Evolutionary conservation across 2,888 invertebrate genomes (phyloP).

Genomic region (Chloroclystis v-ata): DNA sequence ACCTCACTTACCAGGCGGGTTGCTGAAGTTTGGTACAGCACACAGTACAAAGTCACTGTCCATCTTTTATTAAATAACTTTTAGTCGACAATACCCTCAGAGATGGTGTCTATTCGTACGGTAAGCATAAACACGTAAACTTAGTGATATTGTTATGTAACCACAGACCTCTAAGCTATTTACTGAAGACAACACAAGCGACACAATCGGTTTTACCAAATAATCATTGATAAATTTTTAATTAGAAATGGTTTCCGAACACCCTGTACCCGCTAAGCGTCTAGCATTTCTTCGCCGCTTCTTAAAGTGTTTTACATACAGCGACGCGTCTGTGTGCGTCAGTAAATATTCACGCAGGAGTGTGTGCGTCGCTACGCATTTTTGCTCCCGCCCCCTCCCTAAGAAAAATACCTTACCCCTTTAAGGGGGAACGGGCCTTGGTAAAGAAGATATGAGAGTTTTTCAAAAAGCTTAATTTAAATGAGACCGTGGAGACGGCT

Average conservation of each 20-base stretch:
- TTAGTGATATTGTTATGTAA: too few relatives aligned
- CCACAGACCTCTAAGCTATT: too few relatives aligned
- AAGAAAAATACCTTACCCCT: slow-evolving; percentile 59
- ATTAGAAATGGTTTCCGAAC: slow-evolving; percentile 30
- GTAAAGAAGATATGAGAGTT: slow-evolving; percentile 77
- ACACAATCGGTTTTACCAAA: too few relatives aligned
- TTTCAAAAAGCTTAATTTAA: slow-evolving; percentile 78
- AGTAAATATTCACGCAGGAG: slow-evolving; percentile 71
- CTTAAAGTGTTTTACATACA: slow-evolving; percentile 79
- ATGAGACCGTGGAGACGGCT: slow-evolving; percentile 70
- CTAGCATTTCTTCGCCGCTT: slow-evolving; percentile 78
- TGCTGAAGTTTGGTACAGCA: too few relatives aligned
- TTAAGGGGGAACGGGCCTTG: slow-evolving; percentile 56
- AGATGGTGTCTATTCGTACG: too few relatives aligned
- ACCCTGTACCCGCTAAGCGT: slow-evolving; percentile 70
- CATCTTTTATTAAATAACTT: too few relatives aligned
- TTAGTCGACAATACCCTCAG: too few relatives aligned
- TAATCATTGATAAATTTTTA: too few relatives aligned
- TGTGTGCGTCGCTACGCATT: slow-evolving; percentile 75
- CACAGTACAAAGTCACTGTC: too few relatives aligned
- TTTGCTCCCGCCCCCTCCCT: slow-evolving; percentile 65
- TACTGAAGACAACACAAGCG: too few relatives aligned
- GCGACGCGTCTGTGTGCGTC: slow-evolving; percentile 57
- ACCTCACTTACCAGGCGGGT: too few relatives aligned
- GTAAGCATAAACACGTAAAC: too few relatives aligned